Percentiles rank a stretch among this genome's conserved stretches.
These are phyloP conservation scores for Hedychridium roseum DNA, from an alignment of 2,888 invertebrate species.

Conservation along the genomic window DNA sequence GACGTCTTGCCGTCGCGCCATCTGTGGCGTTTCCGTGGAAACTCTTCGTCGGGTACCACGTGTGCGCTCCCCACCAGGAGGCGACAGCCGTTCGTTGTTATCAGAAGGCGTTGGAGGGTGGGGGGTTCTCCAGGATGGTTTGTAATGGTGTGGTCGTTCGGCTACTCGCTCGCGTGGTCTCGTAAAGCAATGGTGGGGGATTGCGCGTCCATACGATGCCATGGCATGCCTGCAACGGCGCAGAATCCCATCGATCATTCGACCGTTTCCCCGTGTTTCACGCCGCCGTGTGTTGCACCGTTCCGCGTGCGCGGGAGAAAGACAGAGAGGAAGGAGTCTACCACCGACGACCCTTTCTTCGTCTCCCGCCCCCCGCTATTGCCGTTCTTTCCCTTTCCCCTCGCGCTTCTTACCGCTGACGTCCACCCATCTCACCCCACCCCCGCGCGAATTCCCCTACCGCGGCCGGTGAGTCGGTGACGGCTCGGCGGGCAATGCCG, in stretches of 20 bases:
- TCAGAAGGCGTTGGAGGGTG: conserved; percentile 17
- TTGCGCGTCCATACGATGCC: conserved; percentile 64
- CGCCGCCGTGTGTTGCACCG: conserved; percentile 56
- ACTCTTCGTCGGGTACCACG: conserved; percentile 26
- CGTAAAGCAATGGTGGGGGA: conserved; percentile 45
- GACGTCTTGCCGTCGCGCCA: conserved; percentile 38
- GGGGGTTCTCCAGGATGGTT: conserved; percentile 19
- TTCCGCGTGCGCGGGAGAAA: conserved; percentile 27
- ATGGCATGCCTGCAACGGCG: conserved; percentile 54
- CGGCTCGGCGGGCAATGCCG: conserved; percentile 60
- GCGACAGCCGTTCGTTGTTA: conserved; percentile 21
- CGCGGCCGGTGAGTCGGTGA: conserved; percentile 50
- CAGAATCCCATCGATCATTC: conserved; percentile 64
- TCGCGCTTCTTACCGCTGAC: too few species aligned
- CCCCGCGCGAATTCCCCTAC: conserved; percentile 45
- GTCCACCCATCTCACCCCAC: conserved; percentile 47
- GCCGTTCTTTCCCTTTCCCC: conserved; percentile 40
- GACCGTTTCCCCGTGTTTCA: conserved; percentile 58
- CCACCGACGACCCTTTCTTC: conserved; percentile 30
- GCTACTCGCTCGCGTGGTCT: conserved; percentile 16
- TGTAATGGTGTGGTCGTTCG: conserved; percentile 28
- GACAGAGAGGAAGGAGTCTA: conserved; percentile 32
- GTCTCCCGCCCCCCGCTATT: conserved; percentile 35
- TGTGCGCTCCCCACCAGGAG: conserved; percentile 39
- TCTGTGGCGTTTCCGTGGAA: conserved; percentile 39